A percentile compares a stretch with the other conserved stretches of the same genome.
Conservation (phyloP, 1,140 invertebrate genomes). For the Drosophila kurseongensis region DNA sequence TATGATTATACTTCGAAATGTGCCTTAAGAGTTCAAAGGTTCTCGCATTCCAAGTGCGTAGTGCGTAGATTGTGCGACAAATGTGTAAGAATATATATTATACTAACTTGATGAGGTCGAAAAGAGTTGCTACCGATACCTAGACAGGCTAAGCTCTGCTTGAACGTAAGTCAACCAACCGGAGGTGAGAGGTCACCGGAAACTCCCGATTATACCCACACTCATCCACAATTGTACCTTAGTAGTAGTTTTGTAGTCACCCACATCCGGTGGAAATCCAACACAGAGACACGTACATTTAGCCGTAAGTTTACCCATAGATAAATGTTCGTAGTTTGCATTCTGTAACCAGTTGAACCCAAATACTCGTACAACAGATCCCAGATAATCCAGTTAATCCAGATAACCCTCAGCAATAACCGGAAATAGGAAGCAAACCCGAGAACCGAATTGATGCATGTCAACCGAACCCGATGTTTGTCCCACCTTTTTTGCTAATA, state of each 20-base stretch:
- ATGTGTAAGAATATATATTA: conserved; percentile 24
- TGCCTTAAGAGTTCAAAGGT: conserved; percentile 77
- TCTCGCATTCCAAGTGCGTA: conserved; percentile 38
- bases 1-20: conserved; percentile 65
- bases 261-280: conserved; percentile 32
- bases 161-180: conserved; percentile 18
- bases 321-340: conserved; percentile 65
- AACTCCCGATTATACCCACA: conserved; percentile 14
- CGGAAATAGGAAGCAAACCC: conserved; percentile 13
- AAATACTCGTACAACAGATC: conserved; percentile 6
- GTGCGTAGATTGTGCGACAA: conserved; percentile 44
- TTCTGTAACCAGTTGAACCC: conserved; percentile 26
- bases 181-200: conserved; percentile 10
- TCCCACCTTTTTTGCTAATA: conserved; percentile 26
- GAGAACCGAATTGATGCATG: conserved; percentile 28
- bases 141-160: conserved; percentile 17
- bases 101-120: conserved; percentile 23
- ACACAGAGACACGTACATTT: conserved; percentile 33
- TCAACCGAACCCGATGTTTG: conserved; percentile 35
- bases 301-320: conserved; percentile 19
- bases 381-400: conserved; percentile 10
- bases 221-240: conserved; percentile 67
- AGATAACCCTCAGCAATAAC: not conserved
- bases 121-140: conserved; percentile 30
- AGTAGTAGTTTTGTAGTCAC: conserved; percentile 80